Evolutionary conservation across 2,797 vertebrate species (phyloP).

Genomic region (Chrosomus eos): DNA sequence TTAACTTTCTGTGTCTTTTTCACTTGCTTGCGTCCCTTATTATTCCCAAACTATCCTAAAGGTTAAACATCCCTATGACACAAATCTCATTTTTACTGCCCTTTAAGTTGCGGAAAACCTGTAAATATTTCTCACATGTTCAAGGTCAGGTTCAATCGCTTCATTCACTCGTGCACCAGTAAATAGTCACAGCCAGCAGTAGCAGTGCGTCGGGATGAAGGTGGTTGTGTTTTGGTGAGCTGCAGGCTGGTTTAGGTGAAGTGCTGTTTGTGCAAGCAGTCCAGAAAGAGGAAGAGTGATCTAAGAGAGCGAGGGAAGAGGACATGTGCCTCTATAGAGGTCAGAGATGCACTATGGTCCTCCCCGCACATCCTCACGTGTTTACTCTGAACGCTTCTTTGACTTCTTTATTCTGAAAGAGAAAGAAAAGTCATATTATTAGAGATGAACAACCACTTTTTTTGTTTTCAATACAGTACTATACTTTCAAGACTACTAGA

Average conservation of each 20-base stretch:
- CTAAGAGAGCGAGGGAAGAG: conserved; percentile 15
- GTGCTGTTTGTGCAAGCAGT: conserved; percentile 77
- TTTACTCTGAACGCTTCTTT: conserved; percentile 73
- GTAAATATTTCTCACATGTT: not conserved
- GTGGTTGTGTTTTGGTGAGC: conserved; percentile 41
- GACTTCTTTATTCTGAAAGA: conserved; percentile 77
- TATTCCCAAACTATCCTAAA: conserved; percentile 13
- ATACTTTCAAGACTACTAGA: not conserved
- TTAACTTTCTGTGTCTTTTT: conserved; percentile 1
- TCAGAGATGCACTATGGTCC: conserved; percentile 10
- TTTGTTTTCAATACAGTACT: not conserved
- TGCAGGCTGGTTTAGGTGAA: conserved; percentile 65
- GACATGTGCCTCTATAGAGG: conserved; percentile 18
- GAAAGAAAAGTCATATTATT: not conserved
- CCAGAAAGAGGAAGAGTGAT: conserved; percentile 67
- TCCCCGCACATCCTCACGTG: conserved; percentile 53
- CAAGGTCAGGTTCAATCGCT: conserved; percentile 17
- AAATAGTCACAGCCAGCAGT: conserved; percentile 32
- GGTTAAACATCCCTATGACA: conserved; percentile 10
- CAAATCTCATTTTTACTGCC: conserved; percentile 21
- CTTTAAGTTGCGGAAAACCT: not conserved
- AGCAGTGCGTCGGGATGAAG: conserved; percentile 12
- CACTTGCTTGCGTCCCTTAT: not conserved
- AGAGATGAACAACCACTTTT: not conserved
- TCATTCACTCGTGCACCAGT: conserved; percentile 33